phyloP scores from a whole-genome alignment of 2,797 vertebrate species.

The Enteromius treurensis region DNA sequence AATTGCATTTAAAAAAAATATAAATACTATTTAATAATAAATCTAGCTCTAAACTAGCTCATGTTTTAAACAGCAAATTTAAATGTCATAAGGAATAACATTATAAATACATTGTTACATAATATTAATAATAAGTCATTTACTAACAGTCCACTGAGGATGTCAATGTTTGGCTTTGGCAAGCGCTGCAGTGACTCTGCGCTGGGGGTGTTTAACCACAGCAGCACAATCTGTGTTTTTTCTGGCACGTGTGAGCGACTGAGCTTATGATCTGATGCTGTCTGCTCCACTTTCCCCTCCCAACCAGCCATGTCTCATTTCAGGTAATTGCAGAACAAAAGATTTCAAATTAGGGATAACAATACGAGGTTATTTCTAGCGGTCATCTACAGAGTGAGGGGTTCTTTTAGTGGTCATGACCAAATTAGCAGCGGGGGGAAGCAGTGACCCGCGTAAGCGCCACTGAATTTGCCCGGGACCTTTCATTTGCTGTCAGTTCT shows the following conservation, averaged over 20 bases:
- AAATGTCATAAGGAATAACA: neutral
- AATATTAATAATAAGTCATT: neutral
- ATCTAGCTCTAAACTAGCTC: neutral
- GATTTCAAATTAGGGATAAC: constrained; percentile 54
- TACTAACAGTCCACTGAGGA: constrained; percentile 4
- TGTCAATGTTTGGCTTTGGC: constrained; percentile 16
- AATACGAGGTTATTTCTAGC: constrained; percentile 48
- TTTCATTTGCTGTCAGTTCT: constrained; percentile 33
- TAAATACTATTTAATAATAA: neutral
- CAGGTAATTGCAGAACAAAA: constrained; percentile 59
- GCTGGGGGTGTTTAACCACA: constrained; percentile 10
- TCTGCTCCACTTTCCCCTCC: constrained; percentile 30
- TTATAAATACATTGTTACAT: constrained; percentile 4
- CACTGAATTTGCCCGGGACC: neutral
- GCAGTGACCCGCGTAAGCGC: constrained; percentile 12
- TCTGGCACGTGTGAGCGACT: neutral
- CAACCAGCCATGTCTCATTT: constrained; percentile 46
- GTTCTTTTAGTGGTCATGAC: constrained; percentile 21
- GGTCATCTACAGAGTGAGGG: constrained; percentile 11
- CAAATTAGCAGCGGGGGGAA: constrained; percentile 45
- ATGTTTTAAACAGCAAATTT: neutral
- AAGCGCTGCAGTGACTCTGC: constrained; percentile 4
- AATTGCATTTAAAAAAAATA: neutral
- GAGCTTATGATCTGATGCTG: constrained; percentile 2
- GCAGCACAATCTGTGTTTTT: constrained; percentile 24